Evolutionary conservation across 2,888 invertebrate species (phyloP), one percentile per base, ranked within the genome.

Genomic region (Dendrolimus houi): DNA sequence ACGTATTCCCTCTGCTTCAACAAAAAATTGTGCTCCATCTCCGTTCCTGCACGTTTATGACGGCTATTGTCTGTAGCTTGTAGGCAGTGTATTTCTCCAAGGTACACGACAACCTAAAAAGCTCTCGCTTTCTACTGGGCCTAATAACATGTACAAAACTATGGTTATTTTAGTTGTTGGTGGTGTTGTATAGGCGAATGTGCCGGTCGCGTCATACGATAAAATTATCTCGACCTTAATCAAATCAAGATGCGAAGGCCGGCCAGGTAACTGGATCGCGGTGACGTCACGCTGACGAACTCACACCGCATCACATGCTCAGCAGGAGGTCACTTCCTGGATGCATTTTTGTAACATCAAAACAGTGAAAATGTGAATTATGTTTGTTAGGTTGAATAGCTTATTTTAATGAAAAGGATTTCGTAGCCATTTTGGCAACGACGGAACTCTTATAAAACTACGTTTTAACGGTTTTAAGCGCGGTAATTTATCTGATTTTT

Each of bases 181-280:
- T 74, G 78, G 75, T 29, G 29, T 81, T 29, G 29, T 81, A 83
- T 76, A 74, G 77, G 69, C 64, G 62, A 58, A 67, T 58, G 67
- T 63, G 67, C 12, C 66, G 65, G 65, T 58, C 75, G 76, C 87
- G 87, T 89, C 88, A 88, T 79, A 69, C 75, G 85, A 87, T 87
- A 88, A 89, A 85, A 84, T 89, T 89, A 89, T 87, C 86, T 73
- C 68, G 84, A 77, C 84, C 81, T 85, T 88, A 87, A 87, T 88
- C 84, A 85, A 83, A 81, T 70, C 71, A 66, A 73, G 71, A 63
- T 62, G 70, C 60, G 82, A 78, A 86, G 85, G 86, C 81, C 85
- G 75, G 55, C 63, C 79, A 83, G 85, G 87, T 87, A 88, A 89
- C 71, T 76, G 66, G 85, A 89, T 72, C 82, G 83, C 71, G 10